phyloP scores from a whole-genome alignment of 2,113 vertebrate species.

The Patagioenas fasciata region DNA sequence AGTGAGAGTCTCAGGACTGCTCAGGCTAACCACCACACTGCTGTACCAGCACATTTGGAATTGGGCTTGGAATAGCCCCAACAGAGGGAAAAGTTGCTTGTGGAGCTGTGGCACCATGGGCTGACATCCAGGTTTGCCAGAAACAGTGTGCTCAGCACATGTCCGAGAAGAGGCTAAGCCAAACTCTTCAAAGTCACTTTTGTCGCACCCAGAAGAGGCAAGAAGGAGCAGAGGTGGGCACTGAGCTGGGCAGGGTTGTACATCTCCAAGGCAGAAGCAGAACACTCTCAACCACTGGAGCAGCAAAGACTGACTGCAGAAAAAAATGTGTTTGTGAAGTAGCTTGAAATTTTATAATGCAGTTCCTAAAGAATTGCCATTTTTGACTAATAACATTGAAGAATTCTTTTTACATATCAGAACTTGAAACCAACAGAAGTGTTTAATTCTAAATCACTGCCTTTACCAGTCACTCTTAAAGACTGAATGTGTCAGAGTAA shows the following conservation, averaged over 20 bases:
- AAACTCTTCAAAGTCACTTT: background rate
- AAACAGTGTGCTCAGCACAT: no score
- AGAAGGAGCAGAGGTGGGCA: background rate
- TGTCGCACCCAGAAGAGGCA: background rate
- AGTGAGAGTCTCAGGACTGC: background rate
- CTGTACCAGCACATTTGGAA: background rate
- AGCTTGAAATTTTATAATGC: background rate
- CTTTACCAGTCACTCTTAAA: background rate
- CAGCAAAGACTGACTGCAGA: background rate
- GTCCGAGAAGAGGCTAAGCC: background rate
- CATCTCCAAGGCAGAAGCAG: background rate
- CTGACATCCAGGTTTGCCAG: background rate
- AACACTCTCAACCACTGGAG: fast-evolving
- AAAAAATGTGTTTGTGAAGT: background rate
- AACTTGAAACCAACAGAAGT: background rate
- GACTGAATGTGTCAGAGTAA: background rate
- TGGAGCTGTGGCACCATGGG: fast-evolving
- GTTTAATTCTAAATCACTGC: background rate
- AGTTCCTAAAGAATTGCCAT: background rate
- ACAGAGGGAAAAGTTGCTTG: fast-evolving
- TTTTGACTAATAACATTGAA: background rate
- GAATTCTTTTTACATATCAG: background rate
- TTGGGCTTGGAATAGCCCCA: background rate
- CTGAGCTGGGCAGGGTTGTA: fast-evolving
- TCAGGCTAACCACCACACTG: fast-evolving